These are phyloP conservation scores for Cynodonichthys magdalenae DNA, from an alignment of 2,797 vertebrate genomes.

Conservation along the genomic window DNA sequence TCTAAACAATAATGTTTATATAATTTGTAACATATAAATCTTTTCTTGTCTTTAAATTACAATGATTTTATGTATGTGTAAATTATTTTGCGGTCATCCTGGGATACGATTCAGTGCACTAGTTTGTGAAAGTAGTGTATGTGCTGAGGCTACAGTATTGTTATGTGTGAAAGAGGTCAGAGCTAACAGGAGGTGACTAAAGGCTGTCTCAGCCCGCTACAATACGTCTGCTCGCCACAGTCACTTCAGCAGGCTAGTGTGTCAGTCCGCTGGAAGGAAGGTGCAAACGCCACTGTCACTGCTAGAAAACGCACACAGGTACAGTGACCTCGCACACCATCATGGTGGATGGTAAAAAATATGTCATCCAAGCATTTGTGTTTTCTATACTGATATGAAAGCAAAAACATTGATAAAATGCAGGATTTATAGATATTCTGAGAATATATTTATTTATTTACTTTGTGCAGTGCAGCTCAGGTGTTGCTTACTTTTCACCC, in stretches of 20 bases:
- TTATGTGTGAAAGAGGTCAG: slow-evolving; percentile 53
- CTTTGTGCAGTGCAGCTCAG: no score
- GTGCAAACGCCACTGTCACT: slow-evolving; percentile 58
- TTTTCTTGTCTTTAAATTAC: not conserved
- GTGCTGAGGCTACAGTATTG: slow-evolving; percentile 13
- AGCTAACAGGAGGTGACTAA: slow-evolving; percentile 72
- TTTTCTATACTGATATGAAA: not conserved
- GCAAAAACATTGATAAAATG: not conserved
- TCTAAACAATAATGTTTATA: no score
- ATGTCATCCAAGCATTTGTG: not conserved
- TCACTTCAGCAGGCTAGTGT: slow-evolving; percentile 62
- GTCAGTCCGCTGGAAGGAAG: slow-evolving; percentile 60
- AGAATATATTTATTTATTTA: no score
- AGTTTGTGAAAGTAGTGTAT: slow-evolving; percentile 4
- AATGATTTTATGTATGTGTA: no score
- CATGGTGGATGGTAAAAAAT: not conserved
- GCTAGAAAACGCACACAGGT: slow-evolving; percentile 42
- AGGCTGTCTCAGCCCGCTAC: slow-evolving; percentile 68
- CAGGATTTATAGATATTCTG: not conserved
- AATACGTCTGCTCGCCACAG: slow-evolving; percentile 32
- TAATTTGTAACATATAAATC: no score
- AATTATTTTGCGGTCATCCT: not conserved
- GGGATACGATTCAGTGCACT: slow-evolving; percentile 1
- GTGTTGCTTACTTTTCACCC: no score
- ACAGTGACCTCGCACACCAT: slow-evolving; percentile 21